phyloP scores from a whole-genome alignment of 2,888 invertebrate species.

The Branchipolynoe longqiensis region DNA sequence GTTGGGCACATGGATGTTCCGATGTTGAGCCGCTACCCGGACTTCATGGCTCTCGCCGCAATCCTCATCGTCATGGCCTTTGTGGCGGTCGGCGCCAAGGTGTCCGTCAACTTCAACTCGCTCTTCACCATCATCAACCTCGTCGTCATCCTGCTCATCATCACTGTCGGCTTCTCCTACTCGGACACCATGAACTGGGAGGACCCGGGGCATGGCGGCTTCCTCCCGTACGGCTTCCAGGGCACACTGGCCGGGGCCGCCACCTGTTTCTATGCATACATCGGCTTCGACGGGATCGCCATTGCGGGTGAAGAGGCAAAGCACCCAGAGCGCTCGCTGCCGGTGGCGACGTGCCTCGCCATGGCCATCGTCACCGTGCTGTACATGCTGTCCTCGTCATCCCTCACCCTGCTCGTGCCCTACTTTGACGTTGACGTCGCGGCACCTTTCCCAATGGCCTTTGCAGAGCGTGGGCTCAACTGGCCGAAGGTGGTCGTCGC shows the following conservation, averaged over 20 bases:
- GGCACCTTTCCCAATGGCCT: constrained; percentile 78
- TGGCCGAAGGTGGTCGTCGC: constrained; percentile 77
- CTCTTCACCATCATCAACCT: constrained; percentile 79
- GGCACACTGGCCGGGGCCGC: constrained; percentile 81
- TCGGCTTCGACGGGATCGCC: constrained; percentile 81
- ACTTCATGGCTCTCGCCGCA: constrained; percentile 79
- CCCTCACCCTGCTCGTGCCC: constrained; percentile 78
- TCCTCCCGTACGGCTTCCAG: constrained; percentile 75
- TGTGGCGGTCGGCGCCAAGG: constrained; percentile 77
- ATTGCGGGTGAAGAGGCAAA: constrained; percentile 82
- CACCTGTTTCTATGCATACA: constrained; percentile 82
- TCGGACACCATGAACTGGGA: constrained; percentile 92
- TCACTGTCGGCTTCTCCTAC: constrained; percentile 89
- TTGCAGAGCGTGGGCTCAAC: constrained; percentile 70
- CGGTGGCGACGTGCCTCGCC: constrained; percentile 78
- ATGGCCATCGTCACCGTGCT: constrained; percentile 75
- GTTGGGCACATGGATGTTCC: constrained; percentile 70
- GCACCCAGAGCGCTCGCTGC: constrained; percentile 79
- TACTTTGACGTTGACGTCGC: constrained; percentile 72
- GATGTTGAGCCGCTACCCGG: constrained; percentile 76
- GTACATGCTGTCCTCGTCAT: constrained; percentile 76
- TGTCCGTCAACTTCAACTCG: constrained; percentile 80
- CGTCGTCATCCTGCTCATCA: constrained; percentile 79
- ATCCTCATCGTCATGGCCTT: constrained; percentile 80
- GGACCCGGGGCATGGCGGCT: constrained; percentile 75